These are phyloP conservation scores for Uria lomvia DNA, from an alignment of 2,113 vertebrate genomes.

Conservation along the genomic window DNA sequence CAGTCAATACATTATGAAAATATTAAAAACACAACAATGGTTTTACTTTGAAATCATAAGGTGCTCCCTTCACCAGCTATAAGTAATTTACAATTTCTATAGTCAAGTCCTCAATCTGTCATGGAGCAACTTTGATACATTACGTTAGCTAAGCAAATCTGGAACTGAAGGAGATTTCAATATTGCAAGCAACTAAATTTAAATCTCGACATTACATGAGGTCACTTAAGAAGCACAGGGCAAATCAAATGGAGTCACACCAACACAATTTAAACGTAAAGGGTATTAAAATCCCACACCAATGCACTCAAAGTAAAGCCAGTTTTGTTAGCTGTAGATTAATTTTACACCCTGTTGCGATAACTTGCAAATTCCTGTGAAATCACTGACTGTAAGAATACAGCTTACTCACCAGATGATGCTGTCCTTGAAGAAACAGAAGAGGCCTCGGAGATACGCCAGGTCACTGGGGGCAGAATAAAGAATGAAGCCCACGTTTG, in stretches of 20 bases:
- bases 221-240: neutral
- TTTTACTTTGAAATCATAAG: neutral
- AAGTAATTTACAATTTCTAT: neutral
- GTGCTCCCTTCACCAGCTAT: neutral
- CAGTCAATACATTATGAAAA: neutral
- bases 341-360: neutral
- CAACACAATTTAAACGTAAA: neutral
- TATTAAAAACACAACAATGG: neutral
- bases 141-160: neutral
- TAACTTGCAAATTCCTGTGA: neutral
- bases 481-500: constrained; percentile 74
- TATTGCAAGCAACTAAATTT: neutral
- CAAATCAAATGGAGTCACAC: neutral
- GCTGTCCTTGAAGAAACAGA: constrained; percentile 81
- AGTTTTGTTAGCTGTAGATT: neutral
- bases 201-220: neutral
- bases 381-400: neutral
- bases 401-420: constrained; percentile 80
- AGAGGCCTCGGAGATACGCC: constrained; percentile 75
- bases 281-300: neutral
- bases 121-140: neutral
- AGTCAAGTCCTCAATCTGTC: neutral
- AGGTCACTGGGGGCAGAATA: constrained; percentile 73
- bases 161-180: neutral
- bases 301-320: neutral